Percentiles rank a stretch among this genome's conserved stretches.
Conservation (phyloP, 2,888 invertebrate species). For the Papilio protenor region DNA sequence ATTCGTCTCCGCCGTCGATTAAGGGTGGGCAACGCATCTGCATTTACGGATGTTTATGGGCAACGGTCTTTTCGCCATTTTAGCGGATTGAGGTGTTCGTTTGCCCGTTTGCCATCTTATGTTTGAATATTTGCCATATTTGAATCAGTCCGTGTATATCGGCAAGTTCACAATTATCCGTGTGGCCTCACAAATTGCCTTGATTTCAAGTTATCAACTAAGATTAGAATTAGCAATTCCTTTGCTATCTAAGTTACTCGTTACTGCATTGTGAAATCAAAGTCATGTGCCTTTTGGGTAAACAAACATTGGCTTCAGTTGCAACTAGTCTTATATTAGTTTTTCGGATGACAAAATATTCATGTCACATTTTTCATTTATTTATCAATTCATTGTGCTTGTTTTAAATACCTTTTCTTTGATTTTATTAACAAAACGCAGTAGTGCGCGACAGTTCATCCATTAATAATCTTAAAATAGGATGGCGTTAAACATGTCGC, state of each 20-base stretch:
- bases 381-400: not conserved
- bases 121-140: not conserved
- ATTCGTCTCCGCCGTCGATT: no score
- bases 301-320: not conserved
- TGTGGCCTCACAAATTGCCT: not conserved
- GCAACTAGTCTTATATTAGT: not conserved
- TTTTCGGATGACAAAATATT: not conserved
- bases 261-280: not conserved
- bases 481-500: conserved; percentile 29
- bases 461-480: conserved; percentile 29
- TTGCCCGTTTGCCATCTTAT: no score
- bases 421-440: not conserved
- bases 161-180: no score
- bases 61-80: no score
- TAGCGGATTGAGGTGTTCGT: no score
- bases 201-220: not conserved
- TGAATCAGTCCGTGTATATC: not conserved
- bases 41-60: no score
- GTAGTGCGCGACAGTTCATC: not conserved
- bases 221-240: conserved; percentile 3
- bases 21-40: no score
- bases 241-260: not conserved
- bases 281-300: not conserved
- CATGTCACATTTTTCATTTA: not conserved
- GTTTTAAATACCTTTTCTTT: not conserved